phyloP scores from a whole-genome alignment of 2,888 invertebrate genomes.

The Andrena minutula region DNA sequence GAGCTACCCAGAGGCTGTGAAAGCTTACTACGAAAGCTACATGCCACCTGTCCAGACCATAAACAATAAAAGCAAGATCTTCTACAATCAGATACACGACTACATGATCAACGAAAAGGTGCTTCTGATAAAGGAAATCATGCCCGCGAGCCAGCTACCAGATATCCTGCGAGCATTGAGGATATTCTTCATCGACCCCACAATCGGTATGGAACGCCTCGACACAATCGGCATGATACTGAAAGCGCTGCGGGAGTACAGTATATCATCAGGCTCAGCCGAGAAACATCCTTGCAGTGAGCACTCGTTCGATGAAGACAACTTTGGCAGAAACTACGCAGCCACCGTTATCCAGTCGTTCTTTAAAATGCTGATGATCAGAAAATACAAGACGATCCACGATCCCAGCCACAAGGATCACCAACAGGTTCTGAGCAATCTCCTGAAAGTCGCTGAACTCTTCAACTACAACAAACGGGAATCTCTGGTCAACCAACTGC shows the following conservation, averaged over 20 bases:
- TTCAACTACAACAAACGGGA: conserved; percentile 60
- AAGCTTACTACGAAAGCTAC: conserved; percentile 68
- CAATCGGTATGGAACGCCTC: conserved; percentile 34
- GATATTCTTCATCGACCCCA: conserved; percentile 72
- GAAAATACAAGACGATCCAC: conserved; percentile 67
- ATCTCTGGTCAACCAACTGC: conserved; percentile 51
- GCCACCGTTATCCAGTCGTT: conserved; percentile 71
- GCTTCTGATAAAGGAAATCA: conserved; percentile 32
- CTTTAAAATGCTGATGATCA: conserved; percentile 67
- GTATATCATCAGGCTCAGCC: too few relatives aligned
- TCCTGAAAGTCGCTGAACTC: conserved; percentile 60
- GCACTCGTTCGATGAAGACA: not conserved
- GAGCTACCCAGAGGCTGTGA: conserved; percentile 54
- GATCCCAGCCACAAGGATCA: conserved; percentile 61
- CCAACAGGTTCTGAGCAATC: conserved; percentile 40
- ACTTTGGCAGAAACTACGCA: conserved; percentile 28
- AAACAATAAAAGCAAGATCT: not conserved
- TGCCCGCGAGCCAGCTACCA: conserved; percentile 20
- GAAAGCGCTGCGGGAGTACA: not conserved
- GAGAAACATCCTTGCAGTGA: not conserved
- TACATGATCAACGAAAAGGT: conserved; percentile 65
- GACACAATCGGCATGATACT: not conserved
- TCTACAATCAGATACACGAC: conserved; percentile 56
- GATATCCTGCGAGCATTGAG: conserved; percentile 60
- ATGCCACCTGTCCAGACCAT: conserved; percentile 44